Evolutionary conservation across 2,888 invertebrate species (phyloP).

Genomic region (Orthonevra nobilis): DNA sequence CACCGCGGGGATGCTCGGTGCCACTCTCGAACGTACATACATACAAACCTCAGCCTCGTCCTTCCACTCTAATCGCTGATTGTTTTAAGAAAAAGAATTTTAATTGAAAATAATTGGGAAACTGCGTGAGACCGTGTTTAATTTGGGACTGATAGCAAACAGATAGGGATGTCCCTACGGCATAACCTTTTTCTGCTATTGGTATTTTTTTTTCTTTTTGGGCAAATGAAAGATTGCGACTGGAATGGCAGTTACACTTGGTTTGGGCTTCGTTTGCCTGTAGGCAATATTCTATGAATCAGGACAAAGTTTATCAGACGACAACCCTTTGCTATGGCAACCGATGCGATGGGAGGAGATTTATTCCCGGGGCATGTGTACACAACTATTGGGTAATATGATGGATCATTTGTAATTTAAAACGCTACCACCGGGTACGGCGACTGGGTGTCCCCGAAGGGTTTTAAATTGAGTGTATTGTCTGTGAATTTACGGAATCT

Average conservation of each 20-base stretch:
- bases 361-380: slow-evolving; percentile 42
- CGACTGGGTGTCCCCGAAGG: slow-evolving; percentile 24
- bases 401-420: slow-evolving; percentile 63
- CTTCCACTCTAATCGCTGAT: slow-evolving; percentile 22
- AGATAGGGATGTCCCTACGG: slow-evolving; percentile 45
- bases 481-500: not conserved
- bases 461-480: slow-evolving; percentile 18
- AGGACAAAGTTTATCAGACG: slow-evolving; percentile 48
- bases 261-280: slow-evolving; percentile 43
- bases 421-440: slow-evolving; percentile 39
- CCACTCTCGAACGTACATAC: no score
- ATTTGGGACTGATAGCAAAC: slow-evolving; percentile 26
- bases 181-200: slow-evolving; percentile 43
- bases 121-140: slow-evolving; percentile 18
- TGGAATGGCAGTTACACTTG: slow-evolving; percentile 27
- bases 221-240: slow-evolving; percentile 27
- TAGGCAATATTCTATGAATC: slow-evolving; percentile 39
- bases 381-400: slow-evolving; percentile 30
- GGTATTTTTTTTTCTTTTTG: not conserved
- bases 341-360: not conserved
- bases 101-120: slow-evolving; percentile 55
- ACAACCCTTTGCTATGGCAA: slow-evolving; percentile 48
- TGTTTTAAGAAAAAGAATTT: slow-evolving; percentile 48
- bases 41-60: not conserved
- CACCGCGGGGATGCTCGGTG: slow-evolving; percentile 3